phyloP scores from a whole-genome alignment of 2,797 vertebrate species.

The Lutjanus campechanus region DNA sequence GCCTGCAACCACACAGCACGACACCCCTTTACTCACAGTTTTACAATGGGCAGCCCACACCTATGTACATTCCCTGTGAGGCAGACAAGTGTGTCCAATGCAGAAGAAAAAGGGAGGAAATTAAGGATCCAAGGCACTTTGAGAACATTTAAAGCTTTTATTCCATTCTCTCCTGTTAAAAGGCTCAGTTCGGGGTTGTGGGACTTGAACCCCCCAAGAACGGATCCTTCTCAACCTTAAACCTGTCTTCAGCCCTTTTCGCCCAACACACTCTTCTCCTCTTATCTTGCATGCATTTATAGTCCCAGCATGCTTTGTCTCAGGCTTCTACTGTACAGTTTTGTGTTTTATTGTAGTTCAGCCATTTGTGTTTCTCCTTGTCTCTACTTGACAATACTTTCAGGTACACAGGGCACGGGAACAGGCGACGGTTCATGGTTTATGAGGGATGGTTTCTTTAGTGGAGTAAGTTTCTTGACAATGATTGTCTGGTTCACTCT shows the following conservation, averaged over 20 bases:
- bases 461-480: conserved; percentile 47
- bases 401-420: conserved; percentile 52
- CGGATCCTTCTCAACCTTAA: conserved; percentile 36
- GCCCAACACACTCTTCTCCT: conserved; percentile 11
- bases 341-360: conserved; percentile 67
- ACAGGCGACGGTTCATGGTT: conserved; percentile 13
- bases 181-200: conserved; percentile 24
- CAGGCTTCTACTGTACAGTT: conserved; percentile 79
- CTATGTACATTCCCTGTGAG: conserved; percentile 30
- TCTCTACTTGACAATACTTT: conserved; percentile 65
- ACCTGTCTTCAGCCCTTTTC: conserved; percentile 16
- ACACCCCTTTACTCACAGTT: conserved; percentile 68
- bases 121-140: conserved; percentile 48
- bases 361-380: conserved; percentile 57
- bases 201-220: conserved; percentile 20
- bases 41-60: conserved; percentile 47
- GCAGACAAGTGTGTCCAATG: conserved; percentile 27
- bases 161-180: conserved; percentile 32
- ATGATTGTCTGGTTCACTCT: conserved; percentile 65
- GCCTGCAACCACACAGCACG: conserved; percentile 59
- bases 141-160: conserved; percentile 39
- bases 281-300: conserved; percentile 74
- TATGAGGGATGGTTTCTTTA: conserved; percentile 31
- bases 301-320: conserved; percentile 82
- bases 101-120: conserved; percentile 17